Base-by-base conservation (phyloP, 2,113 vertebrate genomes). In the Pachycephala philippinensis region DNA sequence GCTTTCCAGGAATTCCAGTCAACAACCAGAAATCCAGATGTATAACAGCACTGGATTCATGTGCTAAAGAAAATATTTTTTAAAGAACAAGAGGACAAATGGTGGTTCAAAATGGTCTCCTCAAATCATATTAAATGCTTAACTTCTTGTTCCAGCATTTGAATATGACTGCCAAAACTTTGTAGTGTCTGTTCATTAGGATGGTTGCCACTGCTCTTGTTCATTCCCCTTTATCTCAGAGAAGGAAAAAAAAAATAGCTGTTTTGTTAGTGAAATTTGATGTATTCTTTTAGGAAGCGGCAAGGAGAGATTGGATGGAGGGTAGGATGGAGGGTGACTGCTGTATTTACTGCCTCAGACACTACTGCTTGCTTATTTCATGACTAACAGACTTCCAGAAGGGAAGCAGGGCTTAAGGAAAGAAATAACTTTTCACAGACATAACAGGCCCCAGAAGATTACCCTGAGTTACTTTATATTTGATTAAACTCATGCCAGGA, bases 401-500 rank as follows among this genome's bases (percentile, higher is more conserved):
- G 82, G 75, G 35, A 96, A 94, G 39, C 47, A 27, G 88, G 28
- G 39, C 27, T 95, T 90, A 90, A 90, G 63, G 70, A 83, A 93
- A 92, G 60, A 90, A 94, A 95, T 78, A 93, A 96, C 64, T 93
- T 94, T 52, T 84, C 61, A 70, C 22, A 81, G 82, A 81, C 77
- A 44, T 92, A 95, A 93, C 56, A 71, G 90, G 79, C 56, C 85
- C 93, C 80, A 61, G 84, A 95, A 94, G 92, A 90, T 92, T 83
- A 94, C 50, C 52, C 22, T 49, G 54, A 52, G 79, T 90, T 94
- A 93, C 90, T 96, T 96, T 70, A 92, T 91, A 96, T 86, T 96
- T 96, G 85, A 94, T 95, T 97, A 92, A 96, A 96, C 71, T 88
- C 59, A 35, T 93, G 95, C 90, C 92, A 96, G 83, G 64, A 81